Evolutionary conservation across 1,140 invertebrate genomes (phyloP), one percentile per base, ranked within the genome.

Genomic region (Apis cerana): DNA sequence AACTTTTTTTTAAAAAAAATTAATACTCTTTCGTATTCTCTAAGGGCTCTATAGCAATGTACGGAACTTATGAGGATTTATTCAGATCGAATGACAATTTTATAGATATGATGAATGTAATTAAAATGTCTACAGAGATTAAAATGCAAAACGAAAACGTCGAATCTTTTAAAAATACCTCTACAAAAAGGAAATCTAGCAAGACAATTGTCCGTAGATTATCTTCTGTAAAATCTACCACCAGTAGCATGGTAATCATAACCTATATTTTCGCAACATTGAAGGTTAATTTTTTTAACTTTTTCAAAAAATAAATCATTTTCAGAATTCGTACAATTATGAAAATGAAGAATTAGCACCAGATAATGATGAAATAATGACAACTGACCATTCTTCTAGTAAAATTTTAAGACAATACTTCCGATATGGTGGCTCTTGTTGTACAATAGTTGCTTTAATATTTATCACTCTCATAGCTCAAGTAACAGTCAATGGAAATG

Each of bases 321-420:
- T 62, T 4, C 54, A 89, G 84, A 15, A n/a, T 10, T 88, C 81
- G 7, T 71, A 85, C 0, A 19, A 82, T 12, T 75, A 82, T 2
- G 83, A 81, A 17, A 43, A 43, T 3, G 10, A 68, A 7, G 62
- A 54, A 27, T 52, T 7, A 33, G 10, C 2, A 0, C 56, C 65
- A 0, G 71, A 50, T 5, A 64, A 59, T 1, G 85, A 92, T 0
- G 92, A 93, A 48, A 91, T 92, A 61, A 89, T 93, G 15, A 94
- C 94, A 2, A 93, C 94, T 1, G 96, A 96, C 0, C 94, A 93
- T 13, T 90, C 97, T n/a, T 95, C 95, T 7, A 92, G 89, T 27
- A 91, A 90, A 33, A 95, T 97, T 3, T 96, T 96, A 88, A 91
- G 88, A 64, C 91, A 95, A 62, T 98, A 98, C 89, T 95, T 98